Base-by-base conservation (phyloP, 2,888 invertebrate genomes). In the Merodon equestris region DNA sequence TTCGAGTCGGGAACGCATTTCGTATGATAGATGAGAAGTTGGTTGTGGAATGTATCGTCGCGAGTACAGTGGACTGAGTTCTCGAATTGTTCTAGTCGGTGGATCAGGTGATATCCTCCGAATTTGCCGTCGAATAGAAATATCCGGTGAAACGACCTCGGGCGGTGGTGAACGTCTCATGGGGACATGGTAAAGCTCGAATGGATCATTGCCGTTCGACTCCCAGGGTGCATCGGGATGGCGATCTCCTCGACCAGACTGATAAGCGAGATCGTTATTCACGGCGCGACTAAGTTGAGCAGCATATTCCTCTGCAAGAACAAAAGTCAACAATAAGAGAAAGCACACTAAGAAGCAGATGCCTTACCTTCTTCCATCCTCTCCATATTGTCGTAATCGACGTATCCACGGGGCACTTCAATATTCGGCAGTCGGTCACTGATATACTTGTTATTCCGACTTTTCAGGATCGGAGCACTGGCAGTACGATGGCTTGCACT, bases 381-480 rank as follows among this genome's bases (percentile, higher is more conserved):
- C 38, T 87, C 86, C 88, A 88, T 88, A 58, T 88, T 88, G 66
- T 89, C 88, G 48, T 88, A 87, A 58, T 89, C 89, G 4, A 88
- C 84, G 68, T 88, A 88, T 13, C 88, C 88, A 5, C 86, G 86
- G 17, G 88, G 88, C 1, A 86, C 84, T 18, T 84, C 84, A 53
- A 84, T 81, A 15, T 83, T 64, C 12, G 84, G 82, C n/a, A 82
- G 57, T 1, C 82, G 67, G 3, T 79, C 74, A 10, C 10, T 56
- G n/a, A 48, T 0, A n/a, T 17, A 71, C 50, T 81, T 64, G 12
- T 45, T 18, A 53, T 72, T 67, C 12, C 38, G 51, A 48, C 27
- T 42, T 10, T 60, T 34, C 2, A n/a, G 3, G 60, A 38, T 18
- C 5, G 71, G 15, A 1, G 47, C 45, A 12, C 57, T 58, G 7